Evolutionary conservation across 2,797 vertebrate genomes (phyloP), one percentile per base, ranked within the genome.

Genomic region (Sebastes elongatus): DNA sequence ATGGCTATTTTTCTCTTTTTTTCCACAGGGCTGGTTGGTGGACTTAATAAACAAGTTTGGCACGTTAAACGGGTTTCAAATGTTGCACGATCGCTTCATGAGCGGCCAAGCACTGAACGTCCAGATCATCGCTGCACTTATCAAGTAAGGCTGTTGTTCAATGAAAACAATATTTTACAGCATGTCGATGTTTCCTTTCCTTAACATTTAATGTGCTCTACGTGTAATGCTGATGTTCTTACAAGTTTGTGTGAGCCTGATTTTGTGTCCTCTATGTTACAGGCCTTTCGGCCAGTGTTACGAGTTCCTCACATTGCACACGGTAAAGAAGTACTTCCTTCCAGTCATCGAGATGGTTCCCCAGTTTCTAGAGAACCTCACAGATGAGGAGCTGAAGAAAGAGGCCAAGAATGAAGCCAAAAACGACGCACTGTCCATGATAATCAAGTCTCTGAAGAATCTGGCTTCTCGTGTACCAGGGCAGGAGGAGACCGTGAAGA

Each of bases 321-420:
- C 99, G 69, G 98, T 99, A 95, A 99, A 99, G 96, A 99, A 99
- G 93, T 99, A 98, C 93, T 99, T 99, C 96, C 97, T 99, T 96
- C 98, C 99, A 85, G 96, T 99, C 95, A 99, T 99, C 94, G 98
- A 99, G 96, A 99, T 99, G 98, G 98, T 99, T 95, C 99, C 99
- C 74, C 98, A 99, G 93, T 99, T 99, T 96, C 96, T 99, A 95
- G 99, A 99, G 97, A 99, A 99, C 92, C 97, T 99, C 94, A 99
- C 98, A 33, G 99, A 99, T 84, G 99, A 99, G 94, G 99, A 99
- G 94, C 95, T 99, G 89, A 99, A 99, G 96, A 99, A 99, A 96
- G 99, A 99, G 97, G 99, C 99, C 89, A 99, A 99, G 96, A 99
- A 99, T 93, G 99, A 99, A 98, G 98, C 99, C 95, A 99, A 99